These are phyloP conservation scores for Cinara cedri DNA, from an alignment of 2,888 invertebrate genomes.

Conservation along the genomic window DNA sequence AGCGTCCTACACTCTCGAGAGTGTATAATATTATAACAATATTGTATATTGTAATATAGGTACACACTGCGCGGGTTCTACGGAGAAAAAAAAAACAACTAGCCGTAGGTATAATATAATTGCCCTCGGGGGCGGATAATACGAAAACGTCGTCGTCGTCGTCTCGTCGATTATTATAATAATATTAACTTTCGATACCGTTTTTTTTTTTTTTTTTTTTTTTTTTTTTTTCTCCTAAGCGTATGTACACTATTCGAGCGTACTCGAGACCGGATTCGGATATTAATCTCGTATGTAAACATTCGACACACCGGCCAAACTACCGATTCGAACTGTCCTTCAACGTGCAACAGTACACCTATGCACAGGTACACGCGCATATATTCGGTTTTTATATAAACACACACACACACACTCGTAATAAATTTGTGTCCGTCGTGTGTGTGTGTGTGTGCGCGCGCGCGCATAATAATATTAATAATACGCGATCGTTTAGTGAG, in stretches of 20 bases:
- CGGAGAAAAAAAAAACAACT: background rate
- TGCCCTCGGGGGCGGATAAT: constrained; percentile 47
- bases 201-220: background rate
- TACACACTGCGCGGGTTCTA: no score
- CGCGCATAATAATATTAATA: background rate
- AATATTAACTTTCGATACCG: constrained; percentile 19
- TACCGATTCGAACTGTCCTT: constrained; percentile 43
- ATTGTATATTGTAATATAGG: no score
- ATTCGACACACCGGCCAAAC: constrained; percentile 45
- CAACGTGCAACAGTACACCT: background rate
- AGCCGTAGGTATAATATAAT: background rate
- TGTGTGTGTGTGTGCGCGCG: background rate
- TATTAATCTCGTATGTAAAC: constrained; percentile 52
- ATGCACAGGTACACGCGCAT: background rate
- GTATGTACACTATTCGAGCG: background rate
- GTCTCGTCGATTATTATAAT: constrained; percentile 37
- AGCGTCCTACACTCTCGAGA: constrained; percentile 41
- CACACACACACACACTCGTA: background rate
- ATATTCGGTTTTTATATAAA: background rate
- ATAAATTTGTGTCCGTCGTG: background rate
- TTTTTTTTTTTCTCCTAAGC: background rate
- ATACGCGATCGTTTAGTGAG: constrained; percentile 39
- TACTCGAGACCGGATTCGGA: constrained; percentile 33
- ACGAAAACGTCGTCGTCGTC: background rate
- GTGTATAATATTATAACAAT: no score